Evolutionary conservation across 2,113 vertebrate genomes (phyloP), one percentile per base, ranked within the genome.

Genomic region (Jaculus jaculus): DNA sequence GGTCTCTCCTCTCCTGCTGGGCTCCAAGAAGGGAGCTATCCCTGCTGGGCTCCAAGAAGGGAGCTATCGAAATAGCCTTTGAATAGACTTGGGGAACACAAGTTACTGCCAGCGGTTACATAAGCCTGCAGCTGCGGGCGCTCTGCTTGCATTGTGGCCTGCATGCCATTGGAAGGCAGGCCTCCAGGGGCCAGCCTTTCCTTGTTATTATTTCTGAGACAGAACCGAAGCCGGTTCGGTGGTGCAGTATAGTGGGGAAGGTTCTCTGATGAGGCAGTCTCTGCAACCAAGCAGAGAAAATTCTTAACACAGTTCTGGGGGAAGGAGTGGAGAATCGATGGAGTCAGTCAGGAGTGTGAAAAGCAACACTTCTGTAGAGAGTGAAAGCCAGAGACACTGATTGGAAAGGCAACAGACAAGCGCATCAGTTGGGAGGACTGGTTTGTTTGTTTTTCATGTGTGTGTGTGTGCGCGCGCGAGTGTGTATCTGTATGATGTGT

Each of bases 171-270:
- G 69, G 37, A 79, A 77, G 42, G 34, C 0, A 11, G 54, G 2
- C 87, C 94, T 51, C 77, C 30, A 94, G 94, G 61, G 90, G 91
- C 81, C 88, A 94, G 15, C 54, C 65, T 85, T 87, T 68, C 83
- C 80, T 61, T 54, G 34, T 13, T 88, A 47, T 93, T 93, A 24
- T 30, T 89, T 80, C 47, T 8, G 61, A 89, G 17, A 79, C 9
- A 23, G 42, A 5, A 3, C 7, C 13, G 8, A 80, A 42, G 37
- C 75, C 3, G 58, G 10, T 65, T 69, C 28, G 17, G 12, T 37
- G 54, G 80, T 23, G 72, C 34, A 80, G 0, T 80, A 47, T 51
- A 61, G 23, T 47, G n/a, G 26, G 26, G 80, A 85, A n/a, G 23
- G 47, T 54, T 77, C 21, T 42, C 68, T 34, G 34, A 32, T 60